Conservation (phyloP, 2,113 vertebrate genomes). For the Mus musculus region DNA sequence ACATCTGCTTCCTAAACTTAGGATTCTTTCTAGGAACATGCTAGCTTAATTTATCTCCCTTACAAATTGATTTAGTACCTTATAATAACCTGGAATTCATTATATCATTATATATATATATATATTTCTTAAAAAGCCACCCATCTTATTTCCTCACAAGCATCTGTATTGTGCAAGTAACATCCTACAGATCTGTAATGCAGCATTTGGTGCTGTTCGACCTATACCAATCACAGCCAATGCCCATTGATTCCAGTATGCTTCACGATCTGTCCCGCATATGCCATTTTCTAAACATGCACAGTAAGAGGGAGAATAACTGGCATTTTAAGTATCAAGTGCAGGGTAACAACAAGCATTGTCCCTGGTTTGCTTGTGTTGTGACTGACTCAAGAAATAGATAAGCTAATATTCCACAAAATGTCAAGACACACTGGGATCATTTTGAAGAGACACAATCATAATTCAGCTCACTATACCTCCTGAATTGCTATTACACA, state of each 20-base stretch:
- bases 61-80: slow-evolving; percentile 55
- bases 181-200: slow-evolving; percentile 40
- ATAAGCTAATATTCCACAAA: slow-evolving; percentile 70
- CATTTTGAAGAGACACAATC: slow-evolving; percentile 73
- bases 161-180: slow-evolving; percentile 17
- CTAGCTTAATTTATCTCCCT: slow-evolving; percentile 59
- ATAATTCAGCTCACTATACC: slow-evolving; percentile 55
- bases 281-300: slow-evolving; percentile 46
- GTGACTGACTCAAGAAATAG: slow-evolving; percentile 70
- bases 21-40: slow-evolving; percentile 61
- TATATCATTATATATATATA: slow-evolving; percentile 27
- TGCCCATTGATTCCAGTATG: slow-evolving; percentile 40
- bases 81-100: slow-evolving; percentile 51
- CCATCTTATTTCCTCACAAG: slow-evolving; percentile 5
- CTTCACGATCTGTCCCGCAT: slow-evolving; percentile 49
- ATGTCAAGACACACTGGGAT: slow-evolving; percentile 60
- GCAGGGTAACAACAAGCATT: slow-evolving; percentile 60
- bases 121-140: slow-evolving; percentile 51
- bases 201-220: slow-evolving; percentile 2
- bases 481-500: slow-evolving; percentile 50
- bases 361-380: slow-evolving; percentile 72
- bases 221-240: slow-evolving; percentile 20
- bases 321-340: slow-evolving; percentile 12
- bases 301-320: slow-evolving; percentile 43
- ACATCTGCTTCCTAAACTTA: slow-evolving; percentile 65